Conservation (phyloP, 1,140 invertebrate genomes). For the Chrysopa pallens region DNA sequence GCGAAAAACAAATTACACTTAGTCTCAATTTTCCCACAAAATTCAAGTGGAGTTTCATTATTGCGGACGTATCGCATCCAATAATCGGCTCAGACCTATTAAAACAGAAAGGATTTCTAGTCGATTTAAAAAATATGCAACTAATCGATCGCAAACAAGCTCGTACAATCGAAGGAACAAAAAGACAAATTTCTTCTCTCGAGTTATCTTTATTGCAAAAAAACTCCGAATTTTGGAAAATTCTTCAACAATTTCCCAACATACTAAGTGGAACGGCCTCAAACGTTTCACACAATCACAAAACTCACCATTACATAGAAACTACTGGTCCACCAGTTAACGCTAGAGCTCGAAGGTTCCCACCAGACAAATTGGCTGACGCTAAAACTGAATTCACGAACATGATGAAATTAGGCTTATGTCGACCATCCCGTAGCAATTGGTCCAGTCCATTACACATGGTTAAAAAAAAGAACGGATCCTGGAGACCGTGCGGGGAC, state of each 20-base stretch:
- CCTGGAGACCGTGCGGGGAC: slow-evolving; percentile 25
- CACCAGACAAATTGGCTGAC: slow-evolving; percentile 12
- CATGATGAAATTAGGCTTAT: slow-evolving; percentile 11
- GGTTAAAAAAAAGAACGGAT: slow-evolving; percentile 21
- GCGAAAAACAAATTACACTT: slow-evolving; percentile 10
- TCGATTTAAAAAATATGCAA: slow-evolving; percentile 12
- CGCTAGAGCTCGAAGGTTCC: slow-evolving; percentile 14
- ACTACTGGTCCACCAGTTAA: slow-evolving; percentile 15
- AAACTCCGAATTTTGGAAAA: slow-evolving; percentile 3
- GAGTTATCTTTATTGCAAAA: neutral
- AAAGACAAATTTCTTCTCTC: slow-evolving; percentile 3
- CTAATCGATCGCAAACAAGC: slow-evolving; percentile 6
- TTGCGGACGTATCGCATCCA: slow-evolving; percentile 20
- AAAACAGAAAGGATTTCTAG: slow-evolving; percentile 12
- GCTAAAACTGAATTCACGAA: slow-evolving; percentile 14
- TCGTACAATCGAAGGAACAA: neutral
- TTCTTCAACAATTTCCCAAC: slow-evolving; percentile 3
- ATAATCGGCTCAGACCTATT: slow-evolving; percentile 25
- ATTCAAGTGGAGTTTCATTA: slow-evolving; percentile 21
- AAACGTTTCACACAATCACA: neutral
- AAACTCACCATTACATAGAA: slow-evolving; percentile 10
- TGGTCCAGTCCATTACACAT: slow-evolving; percentile 26
- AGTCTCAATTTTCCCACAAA: slow-evolving; percentile 16
- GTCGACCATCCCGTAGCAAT: slow-evolving; percentile 9
- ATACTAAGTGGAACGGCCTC: neutral